A percentile compares a stretch with the other conserved stretches of the same genome.
Evolutionary conservation across 2,888 invertebrate genomes (phyloP).

Genomic region (Andricus curvator): DNA sequence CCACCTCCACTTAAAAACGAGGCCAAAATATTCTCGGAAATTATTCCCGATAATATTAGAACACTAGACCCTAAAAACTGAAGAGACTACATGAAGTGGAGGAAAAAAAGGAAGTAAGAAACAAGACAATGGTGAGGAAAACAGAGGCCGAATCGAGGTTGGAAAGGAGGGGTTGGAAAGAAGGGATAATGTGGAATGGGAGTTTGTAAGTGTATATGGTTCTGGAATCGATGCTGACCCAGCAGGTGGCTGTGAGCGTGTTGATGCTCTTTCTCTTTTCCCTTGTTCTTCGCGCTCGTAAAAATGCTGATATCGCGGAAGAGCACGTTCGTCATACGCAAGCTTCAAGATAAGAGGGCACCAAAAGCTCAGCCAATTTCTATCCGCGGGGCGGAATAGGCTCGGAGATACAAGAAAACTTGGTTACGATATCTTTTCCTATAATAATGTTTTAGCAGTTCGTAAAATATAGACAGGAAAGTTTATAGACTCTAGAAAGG

Average conservation of each 20-base stretch:
- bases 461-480: background rate
- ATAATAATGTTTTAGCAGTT: background rate
- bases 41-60: background rate
- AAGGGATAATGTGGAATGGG: background rate
- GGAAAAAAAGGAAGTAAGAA: background rate
- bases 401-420: background rate
- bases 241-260: slow-evolving; percentile 49
- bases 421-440: background rate
- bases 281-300: slow-evolving; percentile 49
- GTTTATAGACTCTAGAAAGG: background rate
- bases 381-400: background rate
- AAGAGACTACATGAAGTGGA: background rate
- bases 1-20: background rate
- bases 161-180: background rate
- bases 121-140: background rate
- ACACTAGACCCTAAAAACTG: background rate
- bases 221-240: slow-evolving; percentile 53
- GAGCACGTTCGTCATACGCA: slow-evolving; percentile 47
- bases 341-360: slow-evolving; percentile 47
- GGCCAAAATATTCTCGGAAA: background rate
- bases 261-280: slow-evolving; percentile 48
- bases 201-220: slow-evolving; percentile 41
- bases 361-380: slow-evolving; percentile 34
- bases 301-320: slow-evolving; percentile 51
- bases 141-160: background rate